Evolutionary conservation across 2,113 vertebrate species (phyloP).

Genomic region (Climacteris rufus): DNA sequence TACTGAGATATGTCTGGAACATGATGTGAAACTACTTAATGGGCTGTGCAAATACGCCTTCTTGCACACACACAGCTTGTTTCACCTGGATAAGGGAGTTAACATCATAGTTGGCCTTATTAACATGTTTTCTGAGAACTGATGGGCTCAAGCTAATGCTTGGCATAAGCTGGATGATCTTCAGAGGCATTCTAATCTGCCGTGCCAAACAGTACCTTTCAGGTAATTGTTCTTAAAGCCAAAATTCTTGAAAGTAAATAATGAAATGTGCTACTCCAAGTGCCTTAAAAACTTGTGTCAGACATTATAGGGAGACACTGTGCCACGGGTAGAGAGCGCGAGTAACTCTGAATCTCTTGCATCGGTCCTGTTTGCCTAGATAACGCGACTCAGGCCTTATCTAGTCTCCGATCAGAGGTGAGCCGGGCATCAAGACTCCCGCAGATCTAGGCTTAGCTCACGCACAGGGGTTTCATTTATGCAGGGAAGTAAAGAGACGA

Average conservation of each 20-base stretch:
- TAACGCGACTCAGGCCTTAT: too few relatives aligned
- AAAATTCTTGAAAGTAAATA: background rate
- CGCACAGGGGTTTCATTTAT: too few relatives aligned
- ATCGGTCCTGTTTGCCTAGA: too few relatives aligned
- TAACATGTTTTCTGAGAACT: background rate
- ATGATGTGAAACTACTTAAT: background rate
- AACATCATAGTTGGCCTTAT: background rate
- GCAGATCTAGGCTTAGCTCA: too few relatives aligned
- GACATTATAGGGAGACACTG: background rate
- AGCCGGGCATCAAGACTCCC: too few relatives aligned
- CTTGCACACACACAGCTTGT: background rate
- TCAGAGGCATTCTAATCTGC: background rate
- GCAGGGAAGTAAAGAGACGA: too few relatives aligned
- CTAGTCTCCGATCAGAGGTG: too few relatives aligned
- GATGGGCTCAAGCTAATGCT: background rate
- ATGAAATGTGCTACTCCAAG: background rate
- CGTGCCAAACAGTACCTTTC: background rate
- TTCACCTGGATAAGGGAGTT: background rate
- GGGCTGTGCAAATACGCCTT: background rate
- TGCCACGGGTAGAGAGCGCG: too few relatives aligned
- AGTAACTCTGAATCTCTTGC: too few relatives aligned
- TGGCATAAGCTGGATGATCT: background rate
- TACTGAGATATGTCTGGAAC: background rate
- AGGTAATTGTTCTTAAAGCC: background rate
- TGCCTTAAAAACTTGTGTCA: background rate